Evolutionary conservation across 35 echinoderm and acorn worm species (phyloP), one percentile per base, ranked within the genome.

Genomic region (Lytechinus pictus): DNA sequence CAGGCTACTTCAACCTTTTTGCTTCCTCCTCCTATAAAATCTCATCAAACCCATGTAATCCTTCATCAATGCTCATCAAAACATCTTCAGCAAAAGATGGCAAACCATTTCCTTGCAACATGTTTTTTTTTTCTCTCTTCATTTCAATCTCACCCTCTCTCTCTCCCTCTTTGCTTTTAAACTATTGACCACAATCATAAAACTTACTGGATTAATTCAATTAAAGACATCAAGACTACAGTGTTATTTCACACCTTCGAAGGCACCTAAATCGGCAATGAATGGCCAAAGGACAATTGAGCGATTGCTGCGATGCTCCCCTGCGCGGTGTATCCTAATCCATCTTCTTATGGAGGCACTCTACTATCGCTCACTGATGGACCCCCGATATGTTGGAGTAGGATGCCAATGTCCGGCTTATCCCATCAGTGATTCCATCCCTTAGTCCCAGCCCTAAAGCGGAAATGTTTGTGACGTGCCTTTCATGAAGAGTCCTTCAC

Each of bases 351-450:
- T 24, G 66, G 66, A 79, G n/a, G 66, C 66, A 79, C 66, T 79
- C 66, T 24, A 79, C 66, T 24, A 79, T 79, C 66, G 66, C 19
- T 24, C 66, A 79, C 21, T 79, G 66, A 79, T 79, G 66, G 66
- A 79, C 66, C 66, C 88, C 29, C 10, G 88, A 90, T 27, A 54
- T 90, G 28, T 54, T 90, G 29, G 52, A 90, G 88, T 90, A 54
- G 88, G 88, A 90, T 90, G 88, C 52, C 52, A 54, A 21, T 90
- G 88, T 90, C 88, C 88, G 88, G 29, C 88, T 90, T 52, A 90
- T 90, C 88, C 52, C 29, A 90, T 90, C 88, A 90, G 27, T 0
- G n/a, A 52, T 44, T 79, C 19, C 88, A 54, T 54, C 29, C 28
- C 29, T 33, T 52, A 54, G 16, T n/a, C 66, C 66, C 66, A 10